Evolutionary conservation across 2,113 vertebrate species (phyloP).

Genomic region (Psilopogon haemacephalus): DNA sequence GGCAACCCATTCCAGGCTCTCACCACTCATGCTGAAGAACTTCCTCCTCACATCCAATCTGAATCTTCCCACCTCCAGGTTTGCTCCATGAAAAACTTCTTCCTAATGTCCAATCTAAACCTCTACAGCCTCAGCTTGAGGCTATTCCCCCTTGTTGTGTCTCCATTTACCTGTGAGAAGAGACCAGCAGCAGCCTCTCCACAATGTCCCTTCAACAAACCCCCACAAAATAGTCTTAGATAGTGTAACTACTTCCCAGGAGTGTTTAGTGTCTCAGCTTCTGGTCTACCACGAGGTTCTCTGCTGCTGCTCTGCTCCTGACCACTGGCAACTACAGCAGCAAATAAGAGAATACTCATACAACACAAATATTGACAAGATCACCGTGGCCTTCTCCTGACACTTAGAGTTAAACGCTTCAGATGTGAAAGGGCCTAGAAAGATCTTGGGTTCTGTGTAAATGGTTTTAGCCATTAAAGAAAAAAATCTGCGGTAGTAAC

Average conservation of each 20-base stretch:
- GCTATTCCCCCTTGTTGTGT: no score
- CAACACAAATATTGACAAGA: rapidly evolving
- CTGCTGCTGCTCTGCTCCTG: background rate
- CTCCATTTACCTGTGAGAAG: no score
- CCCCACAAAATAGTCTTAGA: background rate
- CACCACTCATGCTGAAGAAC: no score
- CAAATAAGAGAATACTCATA: no score
- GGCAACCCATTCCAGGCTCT: no score
- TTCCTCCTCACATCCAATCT: no score
- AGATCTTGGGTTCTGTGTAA: background rate
- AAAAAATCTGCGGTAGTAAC: background rate
- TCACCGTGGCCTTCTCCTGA: background rate
- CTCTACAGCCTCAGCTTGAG: no score
- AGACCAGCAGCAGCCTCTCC: no score
- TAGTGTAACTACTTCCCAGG: background rate
- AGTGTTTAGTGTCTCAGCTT: background rate
- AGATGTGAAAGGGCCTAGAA: background rate
- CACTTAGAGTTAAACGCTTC: background rate
- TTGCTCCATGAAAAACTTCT: no score
- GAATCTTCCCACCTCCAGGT: no score
- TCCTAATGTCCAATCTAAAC: no score
- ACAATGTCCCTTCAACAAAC: no score
- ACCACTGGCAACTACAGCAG: background rate
- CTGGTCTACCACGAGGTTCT: background rate
- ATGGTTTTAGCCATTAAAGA: background rate